Percentiles rank a stretch among this genome's conserved stretches.
Conservation (phyloP, 2,113 vertebrate genomes). For the Anhinga rufa region DNA sequence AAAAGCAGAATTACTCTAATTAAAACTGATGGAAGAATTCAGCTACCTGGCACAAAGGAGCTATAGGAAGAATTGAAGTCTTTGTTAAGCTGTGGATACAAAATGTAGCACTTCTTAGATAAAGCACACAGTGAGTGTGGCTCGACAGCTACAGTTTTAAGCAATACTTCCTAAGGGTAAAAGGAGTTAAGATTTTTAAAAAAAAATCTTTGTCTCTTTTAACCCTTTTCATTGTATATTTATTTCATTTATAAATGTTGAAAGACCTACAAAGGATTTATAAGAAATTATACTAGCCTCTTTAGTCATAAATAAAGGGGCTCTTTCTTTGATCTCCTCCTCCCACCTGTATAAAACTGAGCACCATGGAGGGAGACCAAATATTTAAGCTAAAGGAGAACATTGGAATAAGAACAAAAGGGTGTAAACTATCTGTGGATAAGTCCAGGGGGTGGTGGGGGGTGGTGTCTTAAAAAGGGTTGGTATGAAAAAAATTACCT, state of each 20-base stretch:
- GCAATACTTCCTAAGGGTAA: background rate
- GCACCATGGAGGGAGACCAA: background rate
- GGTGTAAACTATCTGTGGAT: background rate
- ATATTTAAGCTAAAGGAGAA: background rate
- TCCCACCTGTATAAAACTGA: background rate
- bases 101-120: background rate
- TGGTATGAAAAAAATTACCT: background rate
- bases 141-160: background rate
- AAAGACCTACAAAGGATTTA: background rate
- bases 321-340: background rate
- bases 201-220: background rate
- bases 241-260: background rate
- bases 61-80: background rate
- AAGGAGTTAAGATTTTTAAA: background rate
- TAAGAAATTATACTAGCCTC: background rate
- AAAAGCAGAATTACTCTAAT: conserved; percentile 3
- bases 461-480: too few species aligned
- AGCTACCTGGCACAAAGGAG: background rate
- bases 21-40: background rate
- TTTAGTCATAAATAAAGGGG: background rate
- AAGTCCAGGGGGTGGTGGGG: background rate
- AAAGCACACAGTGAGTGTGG: background rate
- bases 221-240: background rate
- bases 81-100: background rate
- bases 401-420: background rate